Evolutionary conservation across 1,140 invertebrate genomes (phyloP).

Genomic region (Fopius arisanus): DNA sequence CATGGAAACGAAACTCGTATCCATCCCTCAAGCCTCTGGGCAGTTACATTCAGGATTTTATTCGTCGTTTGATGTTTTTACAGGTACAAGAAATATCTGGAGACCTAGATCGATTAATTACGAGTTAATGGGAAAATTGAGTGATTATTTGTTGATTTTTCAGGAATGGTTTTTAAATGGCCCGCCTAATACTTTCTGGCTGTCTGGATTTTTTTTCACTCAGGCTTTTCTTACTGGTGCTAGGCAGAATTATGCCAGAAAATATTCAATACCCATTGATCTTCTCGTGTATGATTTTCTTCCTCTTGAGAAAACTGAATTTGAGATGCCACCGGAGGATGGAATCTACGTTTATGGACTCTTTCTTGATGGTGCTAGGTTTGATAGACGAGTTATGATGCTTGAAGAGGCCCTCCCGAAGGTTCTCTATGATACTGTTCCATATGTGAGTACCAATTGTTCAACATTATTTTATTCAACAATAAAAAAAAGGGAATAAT

Average conservation of each 20-base stretch:
- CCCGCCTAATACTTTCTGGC: slow-evolving; percentile 85
- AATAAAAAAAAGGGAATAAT: too few species aligned
- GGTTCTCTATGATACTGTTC: slow-evolving; percentile 82
- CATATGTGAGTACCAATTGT: slow-evolving; percentile 68
- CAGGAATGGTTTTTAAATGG: slow-evolving; percentile 86
- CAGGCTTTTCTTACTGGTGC: slow-evolving; percentile 95
- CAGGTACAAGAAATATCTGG: slow-evolving; percentile 66
- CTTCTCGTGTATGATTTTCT: slow-evolving; percentile 86
- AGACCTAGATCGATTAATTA: not conserved
- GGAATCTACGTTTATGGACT: slow-evolving; percentile 87
- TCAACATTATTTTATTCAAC: too few species aligned
- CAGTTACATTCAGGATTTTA: slow-evolving; percentile 87
- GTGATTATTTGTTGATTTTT: slow-evolving; percentile 4
- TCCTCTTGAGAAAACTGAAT: slow-evolving; percentile 61
- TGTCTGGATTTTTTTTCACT: slow-evolving; percentile 95
- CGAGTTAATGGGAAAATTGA: not conserved
- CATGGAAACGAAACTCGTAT: slow-evolving; percentile 89
- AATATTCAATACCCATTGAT: slow-evolving; percentile 91
- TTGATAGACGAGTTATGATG: slow-evolving; percentile 73
- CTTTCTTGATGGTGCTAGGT: slow-evolving; percentile 88
- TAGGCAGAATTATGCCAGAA: slow-evolving; percentile 92
- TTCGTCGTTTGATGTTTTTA: slow-evolving; percentile 80
- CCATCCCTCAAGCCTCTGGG: slow-evolving; percentile 92
- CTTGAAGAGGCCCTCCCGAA: slow-evolving; percentile 85
- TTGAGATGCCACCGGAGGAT: slow-evolving; percentile 73